Conservation (phyloP, 2,888 invertebrate genomes). For the Cepaea hortensis region DNA sequence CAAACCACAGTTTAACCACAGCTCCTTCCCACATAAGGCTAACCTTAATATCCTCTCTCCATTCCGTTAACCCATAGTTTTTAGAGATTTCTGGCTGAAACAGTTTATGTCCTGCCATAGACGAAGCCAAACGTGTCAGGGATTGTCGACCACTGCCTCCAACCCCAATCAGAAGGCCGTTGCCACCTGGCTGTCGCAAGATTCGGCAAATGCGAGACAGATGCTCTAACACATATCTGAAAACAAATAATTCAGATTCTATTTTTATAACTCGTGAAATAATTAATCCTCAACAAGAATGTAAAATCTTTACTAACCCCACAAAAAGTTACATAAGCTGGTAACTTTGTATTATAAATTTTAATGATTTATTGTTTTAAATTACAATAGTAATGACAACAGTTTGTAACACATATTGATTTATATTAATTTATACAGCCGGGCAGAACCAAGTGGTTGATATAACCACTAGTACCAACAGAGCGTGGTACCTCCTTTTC, state of each 20-base stretch:
- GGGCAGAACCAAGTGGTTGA: no score
- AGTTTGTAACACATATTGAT: no score
- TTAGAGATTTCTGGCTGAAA: conserved; percentile 90
- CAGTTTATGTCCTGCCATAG: conserved; percentile 83
- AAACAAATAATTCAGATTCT: conserved; percentile 33
- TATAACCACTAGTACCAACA: no score
- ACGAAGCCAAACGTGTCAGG: conserved; percentile 85
- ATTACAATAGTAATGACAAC: no score
- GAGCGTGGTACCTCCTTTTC: no score
- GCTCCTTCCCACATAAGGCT: not conserved
- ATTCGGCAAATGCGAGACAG: conserved; percentile 88
- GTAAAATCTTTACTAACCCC: no score
- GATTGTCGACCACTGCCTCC: conserved; percentile 91
- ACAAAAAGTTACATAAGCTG: no score
- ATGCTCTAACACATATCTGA: conserved; percentile 89
- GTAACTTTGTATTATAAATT: no score
- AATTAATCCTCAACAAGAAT: no score
- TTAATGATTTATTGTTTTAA: no score
- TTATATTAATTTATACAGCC: no score
- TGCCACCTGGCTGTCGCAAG: conserved; percentile 86
- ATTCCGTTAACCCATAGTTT: conserved; percentile 85
- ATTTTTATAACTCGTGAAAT: not conserved
- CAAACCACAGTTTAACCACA: no score
- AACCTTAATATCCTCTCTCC: conserved; percentile 88
- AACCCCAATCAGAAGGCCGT: conserved; percentile 88